These are phyloP conservation scores for Cygnus buccinator DNA, from an alignment of 2,113 vertebrate species.

Conservation along the genomic window DNA sequence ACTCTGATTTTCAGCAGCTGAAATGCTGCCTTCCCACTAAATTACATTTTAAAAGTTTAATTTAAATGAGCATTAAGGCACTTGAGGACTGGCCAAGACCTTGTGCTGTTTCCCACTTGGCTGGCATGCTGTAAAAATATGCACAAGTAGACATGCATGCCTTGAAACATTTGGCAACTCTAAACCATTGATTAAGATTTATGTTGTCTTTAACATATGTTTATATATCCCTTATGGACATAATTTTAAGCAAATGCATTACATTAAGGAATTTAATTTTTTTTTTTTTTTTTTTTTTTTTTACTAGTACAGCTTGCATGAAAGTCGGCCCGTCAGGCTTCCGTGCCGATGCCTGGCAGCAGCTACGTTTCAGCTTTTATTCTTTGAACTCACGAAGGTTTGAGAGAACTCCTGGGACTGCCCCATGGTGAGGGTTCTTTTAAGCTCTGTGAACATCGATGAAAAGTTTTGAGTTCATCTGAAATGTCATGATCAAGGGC, in stretches of 20 bases:
- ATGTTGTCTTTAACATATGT: neutral
- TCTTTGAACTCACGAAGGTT: neutral
- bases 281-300: neutral
- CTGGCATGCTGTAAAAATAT: neutral
- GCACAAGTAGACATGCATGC: neutral
- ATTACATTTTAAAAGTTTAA: neutral
- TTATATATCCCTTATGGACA: neutral
- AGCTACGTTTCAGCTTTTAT: neutral
- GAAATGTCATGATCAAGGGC: neutral
- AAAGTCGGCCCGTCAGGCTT: neutral
- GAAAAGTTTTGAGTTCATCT: neutral
- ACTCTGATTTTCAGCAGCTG: neutral
- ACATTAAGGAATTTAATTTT: neutral
- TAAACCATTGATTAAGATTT: neutral
- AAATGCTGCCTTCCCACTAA: neutral
- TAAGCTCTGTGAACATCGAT: neutral
- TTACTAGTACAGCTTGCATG: fast-evolving
- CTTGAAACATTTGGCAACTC: neutral
- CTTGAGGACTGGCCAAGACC: neutral
- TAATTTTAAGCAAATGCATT: neutral
- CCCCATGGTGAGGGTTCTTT: neutral
- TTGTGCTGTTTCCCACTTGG: neutral
- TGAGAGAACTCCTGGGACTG: neutral
- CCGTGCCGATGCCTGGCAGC: neutral
- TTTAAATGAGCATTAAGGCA: neutral